phyloP scores from a whole-genome alignment of 2,113 vertebrate genomes.

The Lamprotornis superbus region DNA sequence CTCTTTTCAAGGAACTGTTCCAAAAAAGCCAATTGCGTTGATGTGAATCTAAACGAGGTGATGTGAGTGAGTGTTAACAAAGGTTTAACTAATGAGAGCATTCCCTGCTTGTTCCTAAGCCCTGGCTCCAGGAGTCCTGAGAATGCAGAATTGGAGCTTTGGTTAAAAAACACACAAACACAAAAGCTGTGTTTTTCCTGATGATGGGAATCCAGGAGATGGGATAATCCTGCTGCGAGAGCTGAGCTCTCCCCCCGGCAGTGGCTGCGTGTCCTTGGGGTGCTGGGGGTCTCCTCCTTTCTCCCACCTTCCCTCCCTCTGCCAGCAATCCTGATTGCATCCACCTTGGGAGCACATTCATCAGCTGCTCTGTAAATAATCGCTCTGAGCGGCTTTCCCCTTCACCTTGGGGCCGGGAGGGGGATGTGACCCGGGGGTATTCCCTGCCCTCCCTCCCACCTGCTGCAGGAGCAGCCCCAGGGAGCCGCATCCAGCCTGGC shows the following conservation, averaged over 20 bases:
- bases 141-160: not conserved
- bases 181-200: not conserved
- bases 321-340: not conserved
- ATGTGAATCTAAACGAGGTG: not conserved
- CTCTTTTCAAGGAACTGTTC: not conserved
- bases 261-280: not conserved
- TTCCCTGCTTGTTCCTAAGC: not conserved
- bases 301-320: not conserved
- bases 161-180: not conserved
- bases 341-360: not conserved
- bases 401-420: not conserved
- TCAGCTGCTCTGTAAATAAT: not conserved
- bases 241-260: rapidly evolving
- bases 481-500: not conserved
- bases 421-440: not conserved
- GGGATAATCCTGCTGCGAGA: not conserved
- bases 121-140: not conserved
- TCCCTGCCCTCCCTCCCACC: not conserved
- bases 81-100: not conserved
- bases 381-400: not conserved
- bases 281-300: not conserved
- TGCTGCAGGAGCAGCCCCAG: not conserved
- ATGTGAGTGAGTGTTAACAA: not conserved
- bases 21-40: not conserved
- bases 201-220: not conserved